Percentiles rank a stretch among this genome's conserved stretches.
Conservation (phyloP, 2,113 vertebrate species). For the Gallinago jamesoni region DNA sequence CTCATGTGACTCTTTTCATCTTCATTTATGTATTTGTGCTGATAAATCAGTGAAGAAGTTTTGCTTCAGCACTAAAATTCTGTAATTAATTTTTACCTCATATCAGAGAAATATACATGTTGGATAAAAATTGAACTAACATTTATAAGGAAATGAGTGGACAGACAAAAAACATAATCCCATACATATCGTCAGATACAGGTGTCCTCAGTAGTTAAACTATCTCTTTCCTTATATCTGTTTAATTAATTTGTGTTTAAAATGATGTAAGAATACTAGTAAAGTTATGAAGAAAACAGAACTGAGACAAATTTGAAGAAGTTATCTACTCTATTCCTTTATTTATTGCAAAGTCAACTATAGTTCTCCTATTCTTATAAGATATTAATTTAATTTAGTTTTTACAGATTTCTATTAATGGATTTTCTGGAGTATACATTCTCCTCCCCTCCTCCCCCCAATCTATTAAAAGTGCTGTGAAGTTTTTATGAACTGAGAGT, state of each 20-base stretch:
- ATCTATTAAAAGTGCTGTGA: neutral
- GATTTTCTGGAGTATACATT: neutral
- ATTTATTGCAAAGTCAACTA: neutral
- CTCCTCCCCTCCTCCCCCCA: fast-evolving
- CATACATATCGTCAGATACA: neutral
- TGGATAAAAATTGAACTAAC: neutral
- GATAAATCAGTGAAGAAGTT: neutral
- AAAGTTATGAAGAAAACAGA: neutral
- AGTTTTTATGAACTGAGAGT: neutral
- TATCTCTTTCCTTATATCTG: neutral
- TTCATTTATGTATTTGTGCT: neutral
- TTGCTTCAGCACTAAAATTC: neutral
- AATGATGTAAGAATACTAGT: neutral
- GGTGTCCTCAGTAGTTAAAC: neutral
- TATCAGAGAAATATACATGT: neutral
- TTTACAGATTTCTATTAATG: neutral
- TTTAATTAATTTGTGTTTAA: neutral
- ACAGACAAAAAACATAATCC: neutral
- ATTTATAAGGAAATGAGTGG: neutral
- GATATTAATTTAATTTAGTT: neutral
- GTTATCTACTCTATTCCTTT: neutral
- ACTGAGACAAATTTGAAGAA: neutral
- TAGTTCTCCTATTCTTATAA: neutral
- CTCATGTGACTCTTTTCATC: neutral
- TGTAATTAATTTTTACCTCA: neutral